Evolutionary conservation across 2,888 invertebrate species (phyloP), one percentile per base, ranked within the genome.

Genomic region (Gnatocerus cornutus): DNA sequence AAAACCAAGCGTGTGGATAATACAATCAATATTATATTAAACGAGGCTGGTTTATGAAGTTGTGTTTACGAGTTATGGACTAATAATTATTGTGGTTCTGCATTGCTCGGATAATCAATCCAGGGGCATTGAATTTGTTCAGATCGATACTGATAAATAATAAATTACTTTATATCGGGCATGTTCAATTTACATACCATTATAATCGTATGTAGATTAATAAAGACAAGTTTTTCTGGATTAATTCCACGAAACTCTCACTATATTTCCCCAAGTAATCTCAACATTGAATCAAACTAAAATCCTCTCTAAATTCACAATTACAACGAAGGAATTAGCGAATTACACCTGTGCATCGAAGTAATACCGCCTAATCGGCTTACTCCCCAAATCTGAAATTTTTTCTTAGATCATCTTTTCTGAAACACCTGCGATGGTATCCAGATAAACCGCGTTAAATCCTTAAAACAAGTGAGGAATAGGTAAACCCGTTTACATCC

Each of bases 401-500:
- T 13, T 37, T n/a, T n/a, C 37, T 37, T 37, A 37, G 37, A 2
- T 37, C 37, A 37, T 37, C n/a, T 37, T 37, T 37, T 37, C 37
- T 1, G 8, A 4, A 14, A 33, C 37, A 55, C 41, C 30, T 53
- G 53, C 10, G 27, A 21, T 56, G 41, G 41, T 39, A 29, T 56
- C 21, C 43, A 27, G 56, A 56, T 56, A 56, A 56, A 56, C 56
- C 56, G 43, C 43, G 56, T 13, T 21, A 56, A 56, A 56, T 56
- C 56, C 56, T 27, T 56, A 29, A 56, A 56, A 56, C 56, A 56
- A 56, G 56, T 56, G 56, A 43, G 56, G 29, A 56, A 70, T 73
- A 73, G 72, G 70, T 69, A 71, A 71, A 71, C 69, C 71, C 69
- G 68, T 71, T 72, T 67, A 71, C 33, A 67, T 71, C 66, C 68